These are phyloP conservation scores for Chrysomallon squamiferum DNA, from an alignment of 1,140 invertebrate species.

Conservation along the genomic window DNA sequence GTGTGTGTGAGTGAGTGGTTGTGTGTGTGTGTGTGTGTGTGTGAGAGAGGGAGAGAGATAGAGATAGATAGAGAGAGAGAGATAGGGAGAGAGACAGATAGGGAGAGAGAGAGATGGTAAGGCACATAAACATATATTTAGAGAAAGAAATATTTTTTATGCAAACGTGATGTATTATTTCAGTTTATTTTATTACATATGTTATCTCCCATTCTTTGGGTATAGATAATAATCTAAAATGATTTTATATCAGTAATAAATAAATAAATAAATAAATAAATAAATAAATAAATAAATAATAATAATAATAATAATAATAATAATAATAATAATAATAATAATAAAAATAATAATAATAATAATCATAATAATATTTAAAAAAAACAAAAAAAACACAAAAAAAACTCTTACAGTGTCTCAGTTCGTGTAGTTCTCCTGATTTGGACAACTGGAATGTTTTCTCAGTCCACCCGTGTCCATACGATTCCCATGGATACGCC, in stretches of 20 bases:
- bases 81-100: too few species aligned
- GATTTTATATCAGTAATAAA: not conserved
- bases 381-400: not conserved
- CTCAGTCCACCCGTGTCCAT: conserved; percentile 63
- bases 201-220: too few species aligned
- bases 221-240: not conserved
- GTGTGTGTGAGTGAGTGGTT: too few species aligned
- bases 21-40: too few species aligned
- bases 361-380: not conserved
- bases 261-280: not conserved
- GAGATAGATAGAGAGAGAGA: too few species aligned
- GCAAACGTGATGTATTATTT: too few species aligned
- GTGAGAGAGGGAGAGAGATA: too few species aligned
- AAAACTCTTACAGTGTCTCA: conserved; percentile 33
- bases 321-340: not conserved
- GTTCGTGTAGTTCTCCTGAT: conserved; percentile 20
- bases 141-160: too few species aligned
- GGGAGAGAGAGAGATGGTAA: too few species aligned
- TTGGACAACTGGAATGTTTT: conserved; percentile 35
- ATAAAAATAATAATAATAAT: not conserved
- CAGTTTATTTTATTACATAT: too few species aligned
- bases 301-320: not conserved
- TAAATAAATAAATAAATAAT: not conserved
- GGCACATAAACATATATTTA: too few species aligned
- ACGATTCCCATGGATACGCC: conserved; percentile 65